Conservation (phyloP, 2,797 vertebrate genomes). For the Sarcoramphus papa region DNA sequence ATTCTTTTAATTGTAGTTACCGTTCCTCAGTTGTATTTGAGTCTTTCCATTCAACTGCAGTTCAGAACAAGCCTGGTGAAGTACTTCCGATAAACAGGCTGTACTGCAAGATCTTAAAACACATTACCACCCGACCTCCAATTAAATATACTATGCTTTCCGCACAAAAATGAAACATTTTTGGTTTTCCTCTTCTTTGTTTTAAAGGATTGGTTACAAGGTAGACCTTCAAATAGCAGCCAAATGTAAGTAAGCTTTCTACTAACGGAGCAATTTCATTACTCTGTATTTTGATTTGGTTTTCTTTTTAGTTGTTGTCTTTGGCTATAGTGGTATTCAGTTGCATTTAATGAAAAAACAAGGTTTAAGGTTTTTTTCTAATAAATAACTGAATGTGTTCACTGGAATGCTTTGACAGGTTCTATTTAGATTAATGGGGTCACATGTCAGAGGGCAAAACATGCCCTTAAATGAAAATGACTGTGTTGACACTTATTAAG, state of each 20-base stretch:
- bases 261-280: neutral
- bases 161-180: neutral
- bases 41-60: neutral
- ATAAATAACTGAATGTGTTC: neutral
- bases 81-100: neutral
- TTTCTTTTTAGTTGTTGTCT: neutral
- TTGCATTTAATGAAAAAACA: neutral
- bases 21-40: neutral
- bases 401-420: neutral
- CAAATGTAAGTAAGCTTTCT: constrained; percentile 83
- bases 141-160: neutral
- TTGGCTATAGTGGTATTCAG: neutral
- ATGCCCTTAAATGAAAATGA: neutral
- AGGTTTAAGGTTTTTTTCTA: neutral
- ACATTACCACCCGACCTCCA: neutral
- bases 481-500: neutral
- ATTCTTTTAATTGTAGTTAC: neutral
- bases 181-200: constrained; percentile 26
- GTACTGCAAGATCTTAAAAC: neutral
- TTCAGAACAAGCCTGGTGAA: neutral
- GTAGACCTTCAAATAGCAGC: constrained; percentile 84
- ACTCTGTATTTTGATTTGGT: neutral
- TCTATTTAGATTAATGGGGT: neutral
- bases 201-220: constrained; percentile 88
- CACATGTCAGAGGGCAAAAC: constrained; percentile 1